Conservation (phyloP, 2,113 vertebrate species). For the Corythornis madagascariensis region DNA sequence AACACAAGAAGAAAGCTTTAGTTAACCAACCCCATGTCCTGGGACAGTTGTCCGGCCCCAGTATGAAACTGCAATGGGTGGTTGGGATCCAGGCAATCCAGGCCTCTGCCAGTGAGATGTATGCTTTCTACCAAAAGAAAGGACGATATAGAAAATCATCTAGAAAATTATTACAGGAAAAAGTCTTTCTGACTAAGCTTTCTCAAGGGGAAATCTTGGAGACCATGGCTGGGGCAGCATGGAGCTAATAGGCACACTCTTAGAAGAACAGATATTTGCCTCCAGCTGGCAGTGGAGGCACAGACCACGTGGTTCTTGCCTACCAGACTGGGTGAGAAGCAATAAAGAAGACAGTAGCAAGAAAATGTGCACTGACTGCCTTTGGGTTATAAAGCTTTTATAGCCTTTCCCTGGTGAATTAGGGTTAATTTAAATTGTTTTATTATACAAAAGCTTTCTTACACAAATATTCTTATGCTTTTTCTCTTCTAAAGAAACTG, state of each 20-base stretch:
- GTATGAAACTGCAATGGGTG: rapidly evolving
- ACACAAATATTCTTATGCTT: neutral
- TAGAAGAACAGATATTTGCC: neutral
- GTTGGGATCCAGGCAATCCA: neutral
- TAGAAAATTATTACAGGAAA: neutral
- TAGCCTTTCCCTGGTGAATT: neutral
- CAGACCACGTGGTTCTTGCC: neutral
- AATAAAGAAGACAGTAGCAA: neutral
- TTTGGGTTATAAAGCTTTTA: neutral
- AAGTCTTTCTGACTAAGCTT: neutral
- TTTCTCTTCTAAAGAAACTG: neutral
- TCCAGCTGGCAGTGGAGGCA: neutral
- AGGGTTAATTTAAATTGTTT: neutral
- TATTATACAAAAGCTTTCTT: neutral
- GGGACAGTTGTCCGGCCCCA: neutral
- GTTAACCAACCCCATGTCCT: neutral
- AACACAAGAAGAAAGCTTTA: neutral
- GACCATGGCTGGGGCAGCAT: neutral
- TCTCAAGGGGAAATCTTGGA: neutral
- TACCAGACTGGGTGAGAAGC: neutral
- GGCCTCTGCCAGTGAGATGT: rapidly evolving
- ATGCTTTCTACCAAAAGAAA: neutral
- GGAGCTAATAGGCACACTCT: neutral
- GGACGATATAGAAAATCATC: neutral
- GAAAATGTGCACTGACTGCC: neutral